phyloP scores from a whole-genome alignment of 1,140 invertebrate species.

The Papilio machaon region DNA sequence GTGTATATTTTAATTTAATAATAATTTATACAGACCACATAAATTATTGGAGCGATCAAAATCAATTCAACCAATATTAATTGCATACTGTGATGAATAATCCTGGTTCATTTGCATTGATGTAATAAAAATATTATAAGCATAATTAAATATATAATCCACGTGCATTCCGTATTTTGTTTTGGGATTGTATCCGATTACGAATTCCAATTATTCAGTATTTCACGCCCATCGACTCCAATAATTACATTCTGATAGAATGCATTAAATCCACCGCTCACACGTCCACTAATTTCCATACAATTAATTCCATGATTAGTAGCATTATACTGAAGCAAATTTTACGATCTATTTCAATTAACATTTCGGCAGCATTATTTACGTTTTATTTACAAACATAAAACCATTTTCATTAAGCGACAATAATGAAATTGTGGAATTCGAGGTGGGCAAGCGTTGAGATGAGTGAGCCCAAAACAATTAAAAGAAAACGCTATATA shows the following conservation, averaged over 20 bases:
- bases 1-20: not conserved
- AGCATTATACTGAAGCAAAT: slow-evolving; percentile 56
- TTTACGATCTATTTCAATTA: slow-evolving; percentile 51
- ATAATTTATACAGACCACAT: not conserved
- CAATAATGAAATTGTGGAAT: slow-evolving; percentile 48
- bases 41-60: not conserved
- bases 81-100: slow-evolving; percentile 5
- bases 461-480: slow-evolving; percentile 63
- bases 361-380: slow-evolving; percentile 34
- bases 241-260: slow-evolving; percentile 79
- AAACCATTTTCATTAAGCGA: slow-evolving; percentile 51
- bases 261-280: slow-evolving; percentile 72
- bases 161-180: slow-evolving; percentile 52
- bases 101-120: slow-evolving; percentile 30
- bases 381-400: slow-evolving; percentile 37
- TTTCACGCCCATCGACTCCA: slow-evolving; percentile 75
- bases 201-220: slow-evolving; percentile 77
- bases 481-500: slow-evolving; percentile 73
- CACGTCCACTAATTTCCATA: slow-evolving; percentile 73
- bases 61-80: slow-evolving; percentile 13
- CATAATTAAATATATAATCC: slow-evolving; percentile 22
- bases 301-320: slow-evolving; percentile 77
- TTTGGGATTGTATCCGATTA: slow-evolving; percentile 63
- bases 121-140: slow-evolving; percentile 52
- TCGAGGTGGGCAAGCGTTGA: slow-evolving; percentile 43